Percentiles rank a stretch among this genome's conserved stretches.
These are phyloP conservation scores for Ophion ventricosus DNA, from an alignment of 2,888 invertebrate species.

Conservation along the genomic window DNA sequence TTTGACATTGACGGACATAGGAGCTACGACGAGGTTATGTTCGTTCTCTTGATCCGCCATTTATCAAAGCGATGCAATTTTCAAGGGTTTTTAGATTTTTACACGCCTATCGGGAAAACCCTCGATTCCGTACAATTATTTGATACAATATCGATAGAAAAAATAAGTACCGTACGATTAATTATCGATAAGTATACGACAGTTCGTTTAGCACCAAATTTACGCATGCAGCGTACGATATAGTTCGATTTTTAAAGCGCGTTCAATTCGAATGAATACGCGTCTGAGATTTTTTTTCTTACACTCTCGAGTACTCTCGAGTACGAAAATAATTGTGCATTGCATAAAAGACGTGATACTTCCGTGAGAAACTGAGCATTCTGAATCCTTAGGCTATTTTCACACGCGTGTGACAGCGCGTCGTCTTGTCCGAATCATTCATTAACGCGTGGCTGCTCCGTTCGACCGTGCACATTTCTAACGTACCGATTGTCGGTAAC, in stretches of 20 bases:
- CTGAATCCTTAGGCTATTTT: not conserved
- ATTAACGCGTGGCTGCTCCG: not conserved
- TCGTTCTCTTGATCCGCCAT: not conserved
- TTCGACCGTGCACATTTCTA: not conserved
- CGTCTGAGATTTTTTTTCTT: not conserved
- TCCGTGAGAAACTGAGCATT: not conserved
- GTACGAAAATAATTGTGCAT: not conserved
- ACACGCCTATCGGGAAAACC: not conserved
- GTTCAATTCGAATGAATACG: too few species aligned
- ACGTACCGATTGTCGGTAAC: not conserved
- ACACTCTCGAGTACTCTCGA: not conserved
- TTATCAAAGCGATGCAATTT: not conserved
- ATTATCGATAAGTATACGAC: not conserved
- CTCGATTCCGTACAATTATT: not conserved
- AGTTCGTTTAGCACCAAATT: not conserved
- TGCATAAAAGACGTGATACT: not conserved
- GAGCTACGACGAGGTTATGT: conserved; percentile 3
- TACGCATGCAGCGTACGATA: not conserved
- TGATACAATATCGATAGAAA: not conserved
- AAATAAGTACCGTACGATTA: not conserved
- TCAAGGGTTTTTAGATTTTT: not conserved
- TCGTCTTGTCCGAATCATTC: not conserved
- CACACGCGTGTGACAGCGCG: not conserved
- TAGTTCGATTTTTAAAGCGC: not conserved
- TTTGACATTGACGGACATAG: conserved; percentile 1